phyloP scores from a whole-genome alignment of 2,888 invertebrate genomes.

The Platynereis dumerilii region DNA sequence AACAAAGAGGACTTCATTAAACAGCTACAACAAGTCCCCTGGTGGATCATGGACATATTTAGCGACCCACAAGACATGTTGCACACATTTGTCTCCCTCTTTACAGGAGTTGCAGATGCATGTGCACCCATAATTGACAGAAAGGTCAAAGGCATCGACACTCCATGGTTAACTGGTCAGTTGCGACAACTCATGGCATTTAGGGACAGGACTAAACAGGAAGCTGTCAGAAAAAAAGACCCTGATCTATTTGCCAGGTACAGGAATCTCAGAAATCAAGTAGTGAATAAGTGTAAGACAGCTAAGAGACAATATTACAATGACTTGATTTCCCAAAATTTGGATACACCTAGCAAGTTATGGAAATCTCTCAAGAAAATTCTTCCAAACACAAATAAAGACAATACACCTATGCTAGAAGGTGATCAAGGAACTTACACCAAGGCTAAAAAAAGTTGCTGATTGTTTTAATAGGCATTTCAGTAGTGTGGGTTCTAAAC shows the following conservation, averaged over 20 bases:
- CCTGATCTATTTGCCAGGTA: not conserved
- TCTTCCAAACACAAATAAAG: not conserved
- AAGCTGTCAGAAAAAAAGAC: not conserved
- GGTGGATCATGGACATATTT: not conserved
- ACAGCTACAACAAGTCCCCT: not conserved
- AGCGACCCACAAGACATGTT: slow-evolving; percentile 3
- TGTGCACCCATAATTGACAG: slow-evolving; percentile 2
- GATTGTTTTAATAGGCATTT: too few species aligned
- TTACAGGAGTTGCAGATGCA: not conserved
- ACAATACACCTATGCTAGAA: not conserved
- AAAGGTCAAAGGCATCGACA: slow-evolving; percentile 4
- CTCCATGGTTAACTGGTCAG: slow-evolving; percentile 1
- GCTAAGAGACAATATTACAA: not conserved
- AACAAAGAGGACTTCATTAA: too few species aligned
- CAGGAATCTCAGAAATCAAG: not conserved
- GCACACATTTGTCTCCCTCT: not conserved
- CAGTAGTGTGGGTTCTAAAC: too few species aligned
- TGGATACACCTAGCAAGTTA: not conserved
- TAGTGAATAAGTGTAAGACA: not conserved
- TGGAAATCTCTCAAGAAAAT: slow-evolving; percentile 6
- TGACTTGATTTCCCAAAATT: not conserved
- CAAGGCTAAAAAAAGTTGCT: too few species aligned
- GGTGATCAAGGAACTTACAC: not conserved
- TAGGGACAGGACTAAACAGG: not conserved
- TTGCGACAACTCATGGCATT: not conserved